A percentile compares a stretch with the other conserved stretches of the same genome.
Conservation (phyloP, 2,113 vertebrate species). For the Chaetorhynchus papuensis region DNA sequence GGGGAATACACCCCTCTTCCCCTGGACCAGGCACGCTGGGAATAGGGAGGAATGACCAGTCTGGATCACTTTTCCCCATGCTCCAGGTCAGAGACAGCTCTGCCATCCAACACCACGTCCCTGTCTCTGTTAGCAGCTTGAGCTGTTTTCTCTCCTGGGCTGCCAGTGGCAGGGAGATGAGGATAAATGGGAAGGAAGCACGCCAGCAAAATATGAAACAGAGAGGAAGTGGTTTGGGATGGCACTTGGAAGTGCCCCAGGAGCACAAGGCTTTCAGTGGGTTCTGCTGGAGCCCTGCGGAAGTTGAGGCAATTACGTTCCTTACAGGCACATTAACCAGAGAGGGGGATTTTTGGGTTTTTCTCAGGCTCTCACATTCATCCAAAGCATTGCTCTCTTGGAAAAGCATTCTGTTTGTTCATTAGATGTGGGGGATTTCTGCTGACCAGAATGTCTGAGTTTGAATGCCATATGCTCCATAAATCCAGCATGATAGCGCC, state of each 20-base stretch:
- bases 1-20: neutral
- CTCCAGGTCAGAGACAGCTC: neutral
- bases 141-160: neutral
- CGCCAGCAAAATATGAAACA: neutral
- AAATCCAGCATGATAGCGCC: neutral
- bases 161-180: neutral
- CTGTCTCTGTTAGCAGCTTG: rapidly evolving
- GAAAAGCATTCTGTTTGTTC: neutral
- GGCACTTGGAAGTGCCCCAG: neutral
- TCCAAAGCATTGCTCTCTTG: neutral
- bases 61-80: neutral
- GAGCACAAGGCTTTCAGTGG: neutral
- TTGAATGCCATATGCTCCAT: neutral
- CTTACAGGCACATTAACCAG: neutral
- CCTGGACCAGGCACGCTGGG: neutral
- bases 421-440: neutral
- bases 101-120: neutral
- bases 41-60: neutral
- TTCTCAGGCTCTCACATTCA: neutral
- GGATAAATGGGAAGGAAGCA: neutral
- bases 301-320: neutral
- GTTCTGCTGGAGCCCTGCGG: neutral
- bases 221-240: neutral
- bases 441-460: neutral
- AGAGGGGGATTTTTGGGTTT: neutral